Evolutionary conservation across 1,140 invertebrate species (phyloP).

Genomic region (Solenopsis fugax): DNA sequence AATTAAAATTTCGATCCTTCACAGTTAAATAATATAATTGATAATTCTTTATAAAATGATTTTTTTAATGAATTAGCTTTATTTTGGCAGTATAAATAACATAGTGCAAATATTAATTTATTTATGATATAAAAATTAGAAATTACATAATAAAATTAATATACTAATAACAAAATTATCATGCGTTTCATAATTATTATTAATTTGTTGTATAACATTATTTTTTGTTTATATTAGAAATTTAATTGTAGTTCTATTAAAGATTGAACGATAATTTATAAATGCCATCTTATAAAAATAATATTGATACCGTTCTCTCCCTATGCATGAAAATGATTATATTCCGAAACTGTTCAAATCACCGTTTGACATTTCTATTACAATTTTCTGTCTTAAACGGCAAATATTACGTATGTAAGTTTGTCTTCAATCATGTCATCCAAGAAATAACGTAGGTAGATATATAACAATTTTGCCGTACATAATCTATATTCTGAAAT

Average conservation of each 20-base stretch:
- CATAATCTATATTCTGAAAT: neutral
- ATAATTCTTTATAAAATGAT: neutral
- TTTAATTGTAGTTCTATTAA: neutral
- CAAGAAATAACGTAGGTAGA: constrained; percentile 33
- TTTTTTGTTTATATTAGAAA: neutral
- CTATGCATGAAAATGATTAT: neutral
- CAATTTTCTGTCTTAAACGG: constrained; percentile 33
- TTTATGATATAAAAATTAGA: neutral
- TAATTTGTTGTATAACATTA: neutral
- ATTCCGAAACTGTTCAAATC: neutral
- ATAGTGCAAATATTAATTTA: constrained; percentile 10
- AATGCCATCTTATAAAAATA: neutral
- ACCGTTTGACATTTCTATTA: constrained; percentile 36
- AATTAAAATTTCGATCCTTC: neutral
- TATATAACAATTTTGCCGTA: neutral
- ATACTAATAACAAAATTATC: neutral
- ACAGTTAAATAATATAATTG: neutral
- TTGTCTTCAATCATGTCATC: constrained; percentile 12
- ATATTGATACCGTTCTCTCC: neutral
- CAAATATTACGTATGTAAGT: constrained; percentile 46
- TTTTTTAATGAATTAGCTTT: neutral
- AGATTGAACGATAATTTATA: neutral
- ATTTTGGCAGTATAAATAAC: neutral
- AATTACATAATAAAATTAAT: no score
- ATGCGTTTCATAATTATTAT: neutral